Evolutionary conservation across 2,888 invertebrate species (phyloP).

Genomic region (Alloplasta piceator): DNA sequence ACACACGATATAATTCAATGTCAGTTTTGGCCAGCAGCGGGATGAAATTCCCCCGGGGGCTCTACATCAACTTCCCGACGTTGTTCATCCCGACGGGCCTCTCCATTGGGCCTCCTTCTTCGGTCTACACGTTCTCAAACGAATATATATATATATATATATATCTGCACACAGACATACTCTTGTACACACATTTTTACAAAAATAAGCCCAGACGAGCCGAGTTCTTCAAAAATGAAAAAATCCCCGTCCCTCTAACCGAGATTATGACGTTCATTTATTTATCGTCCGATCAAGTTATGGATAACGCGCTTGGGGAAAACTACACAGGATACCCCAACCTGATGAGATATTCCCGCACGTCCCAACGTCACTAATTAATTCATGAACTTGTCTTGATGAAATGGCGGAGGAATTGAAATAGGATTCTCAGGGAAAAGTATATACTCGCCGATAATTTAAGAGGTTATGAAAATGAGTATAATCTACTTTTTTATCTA

Average conservation of each 20-base stretch:
- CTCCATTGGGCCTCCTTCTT: constrained; percentile 38
- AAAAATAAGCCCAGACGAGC: neutral
- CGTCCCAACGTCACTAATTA: constrained; percentile 11
- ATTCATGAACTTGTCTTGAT: constrained; percentile 43
- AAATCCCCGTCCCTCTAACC: constrained; percentile 66
- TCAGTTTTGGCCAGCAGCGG: constrained; percentile 69
- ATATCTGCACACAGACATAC: constrained; percentile 28
- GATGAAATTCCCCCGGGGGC: constrained; percentile 75
- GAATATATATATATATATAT: neutral
- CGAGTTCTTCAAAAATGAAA: constrained; percentile 53
- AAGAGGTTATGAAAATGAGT: too few species aligned
- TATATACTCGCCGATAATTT: too few species aligned
- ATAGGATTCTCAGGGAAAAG: too few species aligned
- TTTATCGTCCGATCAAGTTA: constrained; percentile 77
- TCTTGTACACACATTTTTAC: constrained; percentile 13
- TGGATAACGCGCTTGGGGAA: constrained; percentile 75
- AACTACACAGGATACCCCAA: constrained; percentile 14
- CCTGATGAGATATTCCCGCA: neutral
- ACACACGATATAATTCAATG: constrained; percentile 78
- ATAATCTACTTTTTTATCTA: too few species aligned
- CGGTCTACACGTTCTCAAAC: neutral
- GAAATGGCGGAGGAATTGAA: too few species aligned
- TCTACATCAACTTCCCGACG: constrained; percentile 78
- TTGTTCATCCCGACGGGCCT: constrained; percentile 61
- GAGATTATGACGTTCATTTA: constrained; percentile 79